Evolutionary conservation across 1,140 invertebrate genomes (phyloP).

Genomic region (Nephotettix cincticeps): DNA sequence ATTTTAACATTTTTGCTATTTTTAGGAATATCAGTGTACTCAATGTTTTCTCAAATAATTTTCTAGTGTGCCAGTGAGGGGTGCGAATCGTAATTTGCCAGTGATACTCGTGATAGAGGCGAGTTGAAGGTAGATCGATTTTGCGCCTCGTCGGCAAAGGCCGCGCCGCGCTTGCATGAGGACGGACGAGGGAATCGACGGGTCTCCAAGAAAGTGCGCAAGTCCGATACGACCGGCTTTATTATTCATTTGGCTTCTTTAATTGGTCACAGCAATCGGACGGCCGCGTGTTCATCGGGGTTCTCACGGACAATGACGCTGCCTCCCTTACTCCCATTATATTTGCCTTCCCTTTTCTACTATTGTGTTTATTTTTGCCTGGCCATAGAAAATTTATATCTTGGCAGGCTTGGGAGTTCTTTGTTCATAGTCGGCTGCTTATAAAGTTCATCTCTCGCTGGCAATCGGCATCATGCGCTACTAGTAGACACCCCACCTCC

Average conservation of each 20-base stretch:
- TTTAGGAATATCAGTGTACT: no score
- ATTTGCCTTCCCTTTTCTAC: constrained; percentile 20
- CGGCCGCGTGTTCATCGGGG: background rate
- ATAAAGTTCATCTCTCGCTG: background rate
- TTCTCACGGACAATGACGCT: background rate
- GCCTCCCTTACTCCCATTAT: background rate
- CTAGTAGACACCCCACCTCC: no score
- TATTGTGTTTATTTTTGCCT: constrained; percentile 20
- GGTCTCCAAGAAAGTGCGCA: background rate
- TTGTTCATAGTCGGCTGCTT: constrained; percentile 4
- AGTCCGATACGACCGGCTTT: background rate
- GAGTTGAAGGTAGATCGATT: background rate
- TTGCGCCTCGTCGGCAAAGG: background rate
- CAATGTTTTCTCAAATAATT: no score
- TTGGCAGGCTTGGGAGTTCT: constrained; percentile 16
- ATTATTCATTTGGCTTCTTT: constrained; percentile 22
- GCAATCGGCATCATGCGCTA: no score
- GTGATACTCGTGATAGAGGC: background rate
- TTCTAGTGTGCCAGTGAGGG: no score
- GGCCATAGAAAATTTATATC: constrained; percentile 13
- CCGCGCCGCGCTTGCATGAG: background rate
- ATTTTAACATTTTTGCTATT: no score
- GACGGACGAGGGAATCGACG: constrained; percentile 1
- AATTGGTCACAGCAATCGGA: constrained; percentile 1
- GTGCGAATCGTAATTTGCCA: background rate